Percentiles rank a stretch among this genome's conserved stretches.
Conservation (phyloP, 2,888 invertebrate genomes). For the Melipona bicolor region DNA sequence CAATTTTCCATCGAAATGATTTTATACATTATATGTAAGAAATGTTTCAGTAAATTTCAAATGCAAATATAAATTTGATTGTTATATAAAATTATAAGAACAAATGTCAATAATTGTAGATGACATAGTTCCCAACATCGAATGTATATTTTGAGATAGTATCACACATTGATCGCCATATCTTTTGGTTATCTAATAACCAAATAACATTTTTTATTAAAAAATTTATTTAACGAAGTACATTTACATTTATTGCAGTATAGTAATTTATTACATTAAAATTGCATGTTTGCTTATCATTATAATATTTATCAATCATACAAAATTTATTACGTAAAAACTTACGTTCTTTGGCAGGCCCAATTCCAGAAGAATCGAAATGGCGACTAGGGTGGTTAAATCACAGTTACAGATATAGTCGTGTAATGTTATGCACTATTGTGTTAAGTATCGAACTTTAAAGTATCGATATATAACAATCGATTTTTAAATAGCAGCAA, state of each 20-base stretch:
- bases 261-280: background rate
- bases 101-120: background rate
- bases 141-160: constrained; percentile 11
- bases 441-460: constrained; percentile 18
- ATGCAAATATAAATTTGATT: background rate
- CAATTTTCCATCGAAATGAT: background rate
- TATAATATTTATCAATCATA: constrained; percentile 1
- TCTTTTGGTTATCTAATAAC: constrained; percentile 37
- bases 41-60: background rate
- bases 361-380: constrained; percentile 7
- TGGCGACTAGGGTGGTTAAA: constrained; percentile 24
- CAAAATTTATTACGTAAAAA: background rate
- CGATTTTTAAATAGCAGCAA: constrained; percentile 13
- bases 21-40: background rate
- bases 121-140: background rate
- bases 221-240: background rate
- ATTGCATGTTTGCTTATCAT: background rate
- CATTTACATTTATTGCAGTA: background rate
- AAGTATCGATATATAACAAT: constrained; percentile 34
- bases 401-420: background rate
- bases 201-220: background rate
- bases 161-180: constrained; percentile 17
- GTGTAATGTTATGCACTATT: background rate
- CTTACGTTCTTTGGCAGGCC: constrained; percentile 17
- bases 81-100: background rate